Percentiles rank a stretch among this genome's conserved stretches.
Evolutionary conservation across 2,113 vertebrate genomes (phyloP).

Genomic region (Taxidea taxus): DNA sequence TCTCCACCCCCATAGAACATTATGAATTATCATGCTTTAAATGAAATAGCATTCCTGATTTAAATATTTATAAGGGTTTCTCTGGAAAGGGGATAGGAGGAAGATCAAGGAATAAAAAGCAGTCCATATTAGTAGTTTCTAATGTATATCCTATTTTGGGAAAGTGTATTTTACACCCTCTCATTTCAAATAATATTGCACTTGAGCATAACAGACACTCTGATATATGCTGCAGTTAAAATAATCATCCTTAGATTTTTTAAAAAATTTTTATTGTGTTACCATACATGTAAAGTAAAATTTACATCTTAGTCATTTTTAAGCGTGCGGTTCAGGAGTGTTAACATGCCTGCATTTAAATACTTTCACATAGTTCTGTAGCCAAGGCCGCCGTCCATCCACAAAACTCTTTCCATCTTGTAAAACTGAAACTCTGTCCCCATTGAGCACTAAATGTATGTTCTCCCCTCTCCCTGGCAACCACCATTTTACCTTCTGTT

Average conservation of each 20-base stretch:
- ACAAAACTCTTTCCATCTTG: neutral
- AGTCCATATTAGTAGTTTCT: neutral
- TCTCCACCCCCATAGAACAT: neutral
- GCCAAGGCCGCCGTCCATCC: too few relatives aligned
- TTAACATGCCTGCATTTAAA: neutral
- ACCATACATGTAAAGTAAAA: neutral
- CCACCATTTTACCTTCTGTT: neutral
- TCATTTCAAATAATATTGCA: neutral
- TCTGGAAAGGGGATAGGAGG: neutral
- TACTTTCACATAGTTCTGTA: neutral
- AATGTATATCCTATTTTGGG: neutral
- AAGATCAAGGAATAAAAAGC: neutral
- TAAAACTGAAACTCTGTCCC: neutral
- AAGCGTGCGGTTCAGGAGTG: neutral
- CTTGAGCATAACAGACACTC: neutral
- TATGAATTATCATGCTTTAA: neutral
- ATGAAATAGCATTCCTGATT: neutral
- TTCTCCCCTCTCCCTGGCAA: neutral
- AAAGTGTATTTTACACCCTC: neutral
- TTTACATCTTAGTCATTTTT: neutral
- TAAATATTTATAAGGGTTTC: neutral
- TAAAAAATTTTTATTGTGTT: neutral
- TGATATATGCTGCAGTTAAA: neutral
- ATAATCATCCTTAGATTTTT: neutral
- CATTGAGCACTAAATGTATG: neutral